Evolutionary conservation across 2,797 vertebrate species (phyloP), one percentile per base, ranked within the genome.

Genomic region (Platalea minor): DNA sequence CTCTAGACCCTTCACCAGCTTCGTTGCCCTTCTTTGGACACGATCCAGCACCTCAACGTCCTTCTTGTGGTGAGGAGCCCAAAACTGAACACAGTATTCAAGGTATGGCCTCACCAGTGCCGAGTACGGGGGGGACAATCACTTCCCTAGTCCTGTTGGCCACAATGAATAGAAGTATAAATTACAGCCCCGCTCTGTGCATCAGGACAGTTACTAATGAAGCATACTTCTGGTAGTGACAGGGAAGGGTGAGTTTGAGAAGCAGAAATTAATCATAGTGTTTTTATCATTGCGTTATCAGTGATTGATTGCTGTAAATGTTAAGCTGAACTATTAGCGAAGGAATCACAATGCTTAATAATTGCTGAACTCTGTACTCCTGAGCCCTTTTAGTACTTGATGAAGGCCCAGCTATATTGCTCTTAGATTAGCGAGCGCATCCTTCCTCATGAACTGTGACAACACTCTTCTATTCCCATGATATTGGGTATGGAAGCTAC

Each of bases 331-430:
- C 86, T 95, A 89, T 94, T 91, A 90, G 54, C 78, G 72, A 93
- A 94, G 51, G 56, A 84, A 85, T 74, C 95, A 93, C 83, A 94
- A 78, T 91, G 74, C 92, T 91, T 95, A 86, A 70, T 93, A 87
- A 73, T 63, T 91, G 81, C 84, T 96, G 75, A 95, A 88, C 74
- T 78, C 45, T 78, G 65, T 87, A 78, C 82, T 92, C 87, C 75
- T 68, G 88, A 90, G 63, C n/a, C 43, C 56, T 92, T 75, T 82
- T 96, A 92, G 87, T 50, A 50, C 53, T 54, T 94, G 70, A 80
- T 90, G 63, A 81, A 96, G 51, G 56, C 68, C 48, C 43, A 70
- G 63, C 53, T 94, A 15, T 94, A 84, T 93, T 94, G 77, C 75
- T 82, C 33, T 89, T 88, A 84, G 85, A 91, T 96, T 93, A 93